A percentile compares a stretch with the other conserved stretches of the same genome.
Evolutionary conservation across 2,113 vertebrate genomes (phyloP).

Genomic region (Grammomys dolichurus): DNA sequence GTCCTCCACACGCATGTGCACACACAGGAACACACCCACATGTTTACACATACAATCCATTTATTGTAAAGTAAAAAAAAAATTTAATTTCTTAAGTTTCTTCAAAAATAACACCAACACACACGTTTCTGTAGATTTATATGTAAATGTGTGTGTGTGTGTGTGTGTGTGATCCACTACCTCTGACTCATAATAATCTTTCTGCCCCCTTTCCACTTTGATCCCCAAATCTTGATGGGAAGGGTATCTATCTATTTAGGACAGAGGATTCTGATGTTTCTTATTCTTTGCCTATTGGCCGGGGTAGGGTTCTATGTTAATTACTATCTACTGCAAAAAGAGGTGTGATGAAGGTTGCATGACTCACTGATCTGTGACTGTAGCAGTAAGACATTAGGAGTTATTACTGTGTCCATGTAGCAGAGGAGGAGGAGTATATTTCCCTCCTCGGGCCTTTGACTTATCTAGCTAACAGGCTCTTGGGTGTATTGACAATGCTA

Average conservation of each 20-base stretch:
- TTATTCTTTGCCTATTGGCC: neutral
- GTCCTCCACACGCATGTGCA: neutral
- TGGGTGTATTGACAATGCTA: neutral
- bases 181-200: neutral
- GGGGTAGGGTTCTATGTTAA: neutral
- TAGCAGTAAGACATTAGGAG: neutral
- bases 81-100: neutral
- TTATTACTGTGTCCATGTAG: neutral
- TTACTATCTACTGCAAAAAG: neutral
- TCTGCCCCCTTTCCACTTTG: neutral
- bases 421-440: neutral
- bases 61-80: constrained; percentile 15
- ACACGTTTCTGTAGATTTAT: too few species aligned
- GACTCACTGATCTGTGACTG: neutral
- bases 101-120: constrained; percentile 5
- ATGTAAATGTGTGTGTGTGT: neutral
- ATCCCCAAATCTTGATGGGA: neutral
- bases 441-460: neutral
- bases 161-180: neutral
- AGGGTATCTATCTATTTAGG: neutral
- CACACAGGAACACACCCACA: neutral
- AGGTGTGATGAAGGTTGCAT: neutral
- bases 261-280: neutral
- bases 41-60: neutral
- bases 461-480: neutral